Evolutionary conservation across 1,140 invertebrate genomes (phyloP).

Genomic region (Lepidurus apus): DNA sequence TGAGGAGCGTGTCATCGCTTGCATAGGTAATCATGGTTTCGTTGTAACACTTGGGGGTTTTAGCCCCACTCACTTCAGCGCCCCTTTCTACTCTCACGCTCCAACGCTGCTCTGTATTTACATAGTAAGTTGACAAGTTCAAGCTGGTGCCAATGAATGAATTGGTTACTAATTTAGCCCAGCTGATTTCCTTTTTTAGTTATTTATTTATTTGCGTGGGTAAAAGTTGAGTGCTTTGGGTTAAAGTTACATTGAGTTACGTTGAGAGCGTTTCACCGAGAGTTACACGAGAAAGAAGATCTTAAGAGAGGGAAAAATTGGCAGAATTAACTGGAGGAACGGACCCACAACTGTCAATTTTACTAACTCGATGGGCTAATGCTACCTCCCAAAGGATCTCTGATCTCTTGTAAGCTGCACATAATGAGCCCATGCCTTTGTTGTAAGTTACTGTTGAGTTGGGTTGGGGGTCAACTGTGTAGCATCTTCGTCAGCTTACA

Average conservation of each 20-base stretch:
- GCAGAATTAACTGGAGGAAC: not conserved
- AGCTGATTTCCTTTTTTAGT: not conserved
- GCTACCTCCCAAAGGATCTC: not conserved
- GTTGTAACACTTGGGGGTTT: not conserved
- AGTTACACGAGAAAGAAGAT: not conserved
- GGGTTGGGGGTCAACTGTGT: too few relatives aligned
- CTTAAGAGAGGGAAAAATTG: not conserved
- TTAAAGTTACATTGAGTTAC: not conserved
- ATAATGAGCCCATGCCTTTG: not conserved
- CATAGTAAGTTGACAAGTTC: not conserved
- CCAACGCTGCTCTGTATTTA: not conserved
- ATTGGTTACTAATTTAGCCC: not conserved
- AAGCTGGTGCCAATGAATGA: slow-evolving; percentile 18
- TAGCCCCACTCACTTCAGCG: not conserved
- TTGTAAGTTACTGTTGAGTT: too few relatives aligned
- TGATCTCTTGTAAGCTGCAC: not conserved
- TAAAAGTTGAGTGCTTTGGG: not conserved
- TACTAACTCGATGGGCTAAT: not conserved
- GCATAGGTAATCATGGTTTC: slow-evolving; percentile 19
- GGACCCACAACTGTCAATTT: not conserved
- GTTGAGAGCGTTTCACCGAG: not conserved
- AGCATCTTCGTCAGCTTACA: too few relatives aligned
- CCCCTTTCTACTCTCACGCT: not conserved
- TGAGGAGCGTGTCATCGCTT: slow-evolving; percentile 11
- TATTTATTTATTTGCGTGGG: not conserved